Percentiles rank a stretch among this genome's conserved stretches.
phyloP scores from a whole-genome alignment of 2,797 vertebrate species.

The Sebastes trivittatus region DNA sequence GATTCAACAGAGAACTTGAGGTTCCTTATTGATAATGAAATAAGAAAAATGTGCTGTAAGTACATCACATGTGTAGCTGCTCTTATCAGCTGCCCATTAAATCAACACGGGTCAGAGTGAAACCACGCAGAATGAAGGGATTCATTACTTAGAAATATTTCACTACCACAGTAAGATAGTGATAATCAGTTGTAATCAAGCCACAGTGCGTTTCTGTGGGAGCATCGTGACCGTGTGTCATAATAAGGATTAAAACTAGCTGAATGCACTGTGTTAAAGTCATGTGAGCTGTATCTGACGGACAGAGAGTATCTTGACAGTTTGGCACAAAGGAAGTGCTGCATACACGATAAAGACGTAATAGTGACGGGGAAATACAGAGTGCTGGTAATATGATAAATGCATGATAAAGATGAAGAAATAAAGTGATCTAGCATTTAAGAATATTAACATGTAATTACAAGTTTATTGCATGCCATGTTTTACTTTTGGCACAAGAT shows the following conservation, averaged over 20 bases:
- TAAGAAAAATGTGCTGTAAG: neutral
- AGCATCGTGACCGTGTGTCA: neutral
- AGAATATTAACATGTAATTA: neutral
- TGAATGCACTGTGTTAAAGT: neutral
- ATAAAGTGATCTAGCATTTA: neutral
- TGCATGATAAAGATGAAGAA: neutral
- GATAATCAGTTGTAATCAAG: constrained; percentile 4
- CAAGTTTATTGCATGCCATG: neutral
- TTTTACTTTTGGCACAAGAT: neutral
- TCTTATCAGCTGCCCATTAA: neutral
- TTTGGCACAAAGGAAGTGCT: constrained; percentile 9
- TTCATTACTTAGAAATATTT: neutral
- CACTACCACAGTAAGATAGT: neutral
- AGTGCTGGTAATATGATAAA: neutral
- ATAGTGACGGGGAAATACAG: neutral
- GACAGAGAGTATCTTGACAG: neutral
- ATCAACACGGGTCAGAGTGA: neutral
- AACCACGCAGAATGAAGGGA: neutral
- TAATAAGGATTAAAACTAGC: neutral
- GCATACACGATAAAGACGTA: neutral
- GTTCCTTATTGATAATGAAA: neutral
- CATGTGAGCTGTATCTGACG: neutral
- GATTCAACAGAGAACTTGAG: neutral
- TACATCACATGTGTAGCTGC: neutral
- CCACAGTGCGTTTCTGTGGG: neutral